Evolutionary conservation across 2,113 vertebrate species (phyloP), one percentile per base, ranked within the genome.

Genomic region (Saccopteryx bilineata): DNA sequence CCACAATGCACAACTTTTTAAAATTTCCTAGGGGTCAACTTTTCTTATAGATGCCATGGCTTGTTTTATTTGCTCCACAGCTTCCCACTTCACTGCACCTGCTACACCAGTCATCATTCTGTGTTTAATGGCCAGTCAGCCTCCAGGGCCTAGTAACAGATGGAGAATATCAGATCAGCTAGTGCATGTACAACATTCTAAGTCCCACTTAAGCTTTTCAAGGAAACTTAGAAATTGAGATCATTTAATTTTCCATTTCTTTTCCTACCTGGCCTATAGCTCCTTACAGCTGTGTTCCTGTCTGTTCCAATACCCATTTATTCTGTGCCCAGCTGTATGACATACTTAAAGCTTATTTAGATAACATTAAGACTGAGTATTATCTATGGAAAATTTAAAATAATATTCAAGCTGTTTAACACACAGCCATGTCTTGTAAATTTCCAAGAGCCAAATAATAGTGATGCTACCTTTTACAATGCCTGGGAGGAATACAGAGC

Each of bases 61-160:
- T 96, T 97, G 80, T 96, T 97, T 97, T 94, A 96, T 96, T 97
- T 93, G 95, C 60, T 96, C 92, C 94, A 83, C 91, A 97, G 78
- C 96, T 96, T 96, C 92, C 96, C 92, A 66, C 94, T 88, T 88
- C 81, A 26, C 96, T 89, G 94, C 96, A 97, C 97, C 97, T 97
- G 97, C 91, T 96, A 6, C 90, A 56, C 66, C 33, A 96, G 92
- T 96, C 96, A 95, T 94, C 76, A 17, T 96, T 91, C 61, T 71
- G 58, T 61, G 12, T 93, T 97, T 98, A 97, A 97, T 86, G 93
- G 80, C 93, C 85, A 33, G 87, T 69, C 54, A 65, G 88, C 39
- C 97, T 96, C 96, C 56, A 66, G 97, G 69, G 96, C 52, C 81
- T 68, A 21, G 3, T 60, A 94, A 94, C 96, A 96, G 95, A 97